Evolutionary conservation across 2,797 vertebrate species (phyloP), one percentile per base, ranked within the genome.

Genomic region (Meriones psammophilus): DNA sequence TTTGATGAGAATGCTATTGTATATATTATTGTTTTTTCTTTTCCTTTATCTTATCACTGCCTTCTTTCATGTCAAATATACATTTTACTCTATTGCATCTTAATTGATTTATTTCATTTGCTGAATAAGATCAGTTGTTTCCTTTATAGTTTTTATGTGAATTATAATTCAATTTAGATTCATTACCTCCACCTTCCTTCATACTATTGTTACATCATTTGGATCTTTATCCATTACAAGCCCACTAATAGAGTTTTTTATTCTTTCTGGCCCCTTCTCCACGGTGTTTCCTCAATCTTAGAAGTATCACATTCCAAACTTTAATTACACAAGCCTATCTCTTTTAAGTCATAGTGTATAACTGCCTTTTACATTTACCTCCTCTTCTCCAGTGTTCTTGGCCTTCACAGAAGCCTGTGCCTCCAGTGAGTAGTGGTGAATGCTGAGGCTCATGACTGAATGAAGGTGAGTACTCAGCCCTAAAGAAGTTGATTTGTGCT

Each of bases 101-200:
- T 83, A 83, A 80, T 85, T 85, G 18, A 33, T 0, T 84, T 88
- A 33, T 92, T 89, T 83, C 26, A 73, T 91, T 88, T 91, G 62
- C 69, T 56, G 30, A 73, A 18, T 64, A 39, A 83, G 39, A 83
- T 33, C 30, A 92, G 30, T 92, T 93, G 87, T 92, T 92, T 94
- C 5, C 69, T 96, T n/a, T 42, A 15, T 87, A 78, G 10, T 46
- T 74, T 74, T 20, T 2, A 30, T 81, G 33, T 71, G 5, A 28
- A 81, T 87, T 81, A 79, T 30, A 96, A 89, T 77, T 62, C 20
- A 76, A 0, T 39, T 9, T 74, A 76, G 0, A 79, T 74, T 26
- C 24, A 9, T 76, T 91, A 36, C 15, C 28, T 89, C 36, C 5
- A n/a, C 22, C 6, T n/a, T 92, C 10, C 22, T 71, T 71, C 73